Conservation (phyloP, 2,113 vertebrate genomes). For the Tupaia chinensis region DNA sequence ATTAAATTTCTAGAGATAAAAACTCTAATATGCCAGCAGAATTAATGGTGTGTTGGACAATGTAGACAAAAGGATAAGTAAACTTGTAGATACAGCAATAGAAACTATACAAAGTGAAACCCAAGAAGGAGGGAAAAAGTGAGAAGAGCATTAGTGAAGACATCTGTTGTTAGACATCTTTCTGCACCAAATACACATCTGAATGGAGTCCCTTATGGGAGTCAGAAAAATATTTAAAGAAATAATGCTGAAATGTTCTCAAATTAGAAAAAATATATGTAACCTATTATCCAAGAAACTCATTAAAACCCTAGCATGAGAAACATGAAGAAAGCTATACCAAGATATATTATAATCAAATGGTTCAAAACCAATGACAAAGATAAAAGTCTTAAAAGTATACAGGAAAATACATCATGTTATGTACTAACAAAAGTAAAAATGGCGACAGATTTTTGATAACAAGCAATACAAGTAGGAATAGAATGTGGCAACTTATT, state of each 20-base stretch:
- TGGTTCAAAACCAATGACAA: neutral
- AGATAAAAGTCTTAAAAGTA: neutral
- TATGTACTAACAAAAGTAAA: neutral
- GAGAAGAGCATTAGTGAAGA: neutral
- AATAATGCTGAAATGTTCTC: neutral
- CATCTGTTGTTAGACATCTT: neutral
- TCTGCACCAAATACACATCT: neutral
- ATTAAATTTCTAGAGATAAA: neutral
- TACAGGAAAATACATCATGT: neutral
- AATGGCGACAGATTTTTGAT: neutral
- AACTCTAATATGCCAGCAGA: neutral
- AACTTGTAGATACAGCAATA: neutral
- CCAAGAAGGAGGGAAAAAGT: neutral
- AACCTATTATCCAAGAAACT: neutral
- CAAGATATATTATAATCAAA: no score
- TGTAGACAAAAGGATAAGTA: neutral
- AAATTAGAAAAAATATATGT: neutral
- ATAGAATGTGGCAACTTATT: neutral
- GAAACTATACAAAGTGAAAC: neutral
- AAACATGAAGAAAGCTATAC: neutral
- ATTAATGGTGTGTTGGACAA: neutral
- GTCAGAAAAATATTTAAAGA: neutral
- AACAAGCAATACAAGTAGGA: neutral
- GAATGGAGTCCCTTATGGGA: no score
- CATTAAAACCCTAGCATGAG: neutral